Base-by-base conservation (phyloP, 2,888 invertebrate genomes). In the Coelopa pilipes region DNA sequence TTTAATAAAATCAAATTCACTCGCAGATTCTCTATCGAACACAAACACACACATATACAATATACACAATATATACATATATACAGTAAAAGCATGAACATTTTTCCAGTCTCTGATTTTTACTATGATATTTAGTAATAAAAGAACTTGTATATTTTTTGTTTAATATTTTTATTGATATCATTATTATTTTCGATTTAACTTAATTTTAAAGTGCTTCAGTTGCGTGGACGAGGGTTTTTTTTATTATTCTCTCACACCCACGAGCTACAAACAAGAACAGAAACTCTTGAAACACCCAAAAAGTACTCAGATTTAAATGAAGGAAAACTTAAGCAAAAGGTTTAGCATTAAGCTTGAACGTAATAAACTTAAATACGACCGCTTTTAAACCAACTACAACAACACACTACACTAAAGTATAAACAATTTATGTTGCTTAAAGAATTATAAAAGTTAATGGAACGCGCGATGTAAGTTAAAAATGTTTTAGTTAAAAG, bases 31-130 rank as follows among this genome's bases (percentile, higher is more conserved):
- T 60, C 60, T 24, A 57, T 24, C 60, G 60, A 60, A 60, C 10
- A 60, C 15, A 21, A 7, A 66, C 13, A 49, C 47, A 11, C 21
- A 17, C 50, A 66, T n/a, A 57, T 45, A 62, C 13, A n/a, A 46
- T 45, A 49, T 2, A 47, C 47, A 46, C 12, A 47, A n/a, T 55
- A 68, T 21, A 69, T 21, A 69, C 19, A 69, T 13, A 69, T 46
- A 59, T 19, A 69, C 59, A 46, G 57, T 59, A 57, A 13, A 59
- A 69, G 57, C 69, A 69, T 69, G 69, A 55, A 69, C 55, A 59
- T 57, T 45, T 57, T 53, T 70, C 62, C 70, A 70, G 63, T 70
- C 50, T 62, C 34, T 62, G 49, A 50, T 24, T 62, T 47, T 70
- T n/a, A 70, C 13, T 70, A 19, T 34, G 34, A 24, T 17, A 62